A percentile compares a stretch with the other conserved stretches of the same genome.
These are phyloP conservation scores for Bombus affinis DNA, from an alignment of 1,140 invertebrate species.

Conservation along the genomic window DNA sequence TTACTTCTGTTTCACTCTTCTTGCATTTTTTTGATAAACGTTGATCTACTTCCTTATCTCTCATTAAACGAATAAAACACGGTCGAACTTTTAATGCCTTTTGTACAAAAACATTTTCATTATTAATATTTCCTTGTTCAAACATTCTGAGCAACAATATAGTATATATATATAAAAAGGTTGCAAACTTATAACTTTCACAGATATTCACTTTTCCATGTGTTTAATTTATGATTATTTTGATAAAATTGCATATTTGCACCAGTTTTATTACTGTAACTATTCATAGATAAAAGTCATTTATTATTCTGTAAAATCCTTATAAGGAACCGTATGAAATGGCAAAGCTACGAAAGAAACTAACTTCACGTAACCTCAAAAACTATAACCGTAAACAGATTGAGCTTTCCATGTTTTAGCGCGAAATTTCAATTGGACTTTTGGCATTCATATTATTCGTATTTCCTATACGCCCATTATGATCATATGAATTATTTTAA, in stretches of 20 bases:
- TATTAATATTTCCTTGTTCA: constrained; percentile 17
- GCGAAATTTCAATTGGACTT: constrained; percentile 66
- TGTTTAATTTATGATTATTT: constrained; percentile 12
- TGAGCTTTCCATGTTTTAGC: constrained; percentile 62
- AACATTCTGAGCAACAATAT: constrained; percentile 46
- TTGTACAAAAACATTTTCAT: constrained; percentile 25
- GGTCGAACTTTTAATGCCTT: constrained; percentile 65
- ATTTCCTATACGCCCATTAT: background rate
- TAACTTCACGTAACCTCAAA: constrained; percentile 67
- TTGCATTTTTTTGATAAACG: constrained; percentile 76
- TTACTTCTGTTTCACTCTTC: constrained; percentile 73
- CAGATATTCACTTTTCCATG: constrained; percentile 3
- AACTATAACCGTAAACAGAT: constrained; percentile 58
- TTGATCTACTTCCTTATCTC: constrained; percentile 76
- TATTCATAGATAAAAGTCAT: constrained; percentile 13
- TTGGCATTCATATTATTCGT: background rate
- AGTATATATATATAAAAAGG: constrained; percentile 2
- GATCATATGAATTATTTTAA: background rate
- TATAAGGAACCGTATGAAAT: constrained; percentile 4
- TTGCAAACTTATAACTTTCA: constrained; percentile 10
- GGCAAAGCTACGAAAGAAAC: constrained; percentile 40
- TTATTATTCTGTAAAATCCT: constrained; percentile 20
- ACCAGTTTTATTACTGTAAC: background rate
- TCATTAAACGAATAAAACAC: constrained; percentile 75
- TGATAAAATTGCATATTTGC: constrained; percentile 18